Conservation (phyloP, 2,113 vertebrate genomes). For the Penelope pileata region DNA sequence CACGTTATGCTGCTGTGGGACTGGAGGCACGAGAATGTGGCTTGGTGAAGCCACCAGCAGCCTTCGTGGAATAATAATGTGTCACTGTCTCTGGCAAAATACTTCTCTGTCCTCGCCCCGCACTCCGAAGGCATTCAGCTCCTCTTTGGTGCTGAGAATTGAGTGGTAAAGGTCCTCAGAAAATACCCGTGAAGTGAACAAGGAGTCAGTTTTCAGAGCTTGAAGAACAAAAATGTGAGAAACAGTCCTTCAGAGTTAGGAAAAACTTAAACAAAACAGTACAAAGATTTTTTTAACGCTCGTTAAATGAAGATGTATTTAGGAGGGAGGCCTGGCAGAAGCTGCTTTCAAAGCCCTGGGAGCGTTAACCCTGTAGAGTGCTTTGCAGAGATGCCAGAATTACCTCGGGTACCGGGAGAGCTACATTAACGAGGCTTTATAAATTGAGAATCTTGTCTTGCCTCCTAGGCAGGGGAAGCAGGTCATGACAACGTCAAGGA, state of each 20-base stretch:
- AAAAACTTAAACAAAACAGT: neutral
- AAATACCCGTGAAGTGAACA: neutral
- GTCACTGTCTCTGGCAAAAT: neutral
- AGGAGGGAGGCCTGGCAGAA: neutral
- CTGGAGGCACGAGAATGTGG: neutral
- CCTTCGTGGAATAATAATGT: fast-evolving
- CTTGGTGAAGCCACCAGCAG: neutral
- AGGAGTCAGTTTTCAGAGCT: neutral
- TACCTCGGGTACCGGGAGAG: neutral
- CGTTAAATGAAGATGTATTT: neutral
- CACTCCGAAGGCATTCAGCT: neutral
- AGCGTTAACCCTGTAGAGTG: neutral
- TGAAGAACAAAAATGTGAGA: neutral
- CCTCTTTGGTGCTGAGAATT: neutral
- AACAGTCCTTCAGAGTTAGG: neutral
- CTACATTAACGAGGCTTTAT: neutral
- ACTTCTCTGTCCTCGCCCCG: neutral
- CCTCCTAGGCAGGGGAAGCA: neutral
- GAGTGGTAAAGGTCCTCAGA: neutral
- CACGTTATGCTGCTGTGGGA: fast-evolving
- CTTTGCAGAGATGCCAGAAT: neutral
- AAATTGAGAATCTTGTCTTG: neutral
- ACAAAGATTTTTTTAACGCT: neutral
- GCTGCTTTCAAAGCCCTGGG: neutral
- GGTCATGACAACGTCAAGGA: neutral